Evolutionary conservation across 2,888 invertebrate species (phyloP).

Genomic region (Halocaridina rubra): DNA sequence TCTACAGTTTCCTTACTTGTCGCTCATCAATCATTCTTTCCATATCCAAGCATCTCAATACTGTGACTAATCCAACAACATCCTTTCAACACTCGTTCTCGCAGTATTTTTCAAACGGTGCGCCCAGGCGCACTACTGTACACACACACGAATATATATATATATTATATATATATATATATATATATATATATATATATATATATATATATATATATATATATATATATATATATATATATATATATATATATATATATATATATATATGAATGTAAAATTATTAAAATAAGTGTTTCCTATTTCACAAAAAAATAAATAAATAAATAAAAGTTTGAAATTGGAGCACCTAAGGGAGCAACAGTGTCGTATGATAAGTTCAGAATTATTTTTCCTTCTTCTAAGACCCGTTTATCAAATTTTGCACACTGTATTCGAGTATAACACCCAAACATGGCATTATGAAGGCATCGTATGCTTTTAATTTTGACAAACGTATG

Average conservation of each 20-base stretch:
- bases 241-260: not conserved
- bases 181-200: slow-evolving; percentile 4
- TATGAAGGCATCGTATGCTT: too few relatives aligned
- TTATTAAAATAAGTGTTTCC: not conserved
- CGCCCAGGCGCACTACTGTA: not conserved
- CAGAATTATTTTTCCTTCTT: not conserved
- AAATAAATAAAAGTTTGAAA: not conserved
- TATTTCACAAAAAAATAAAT: not conserved
- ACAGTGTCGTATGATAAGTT: not conserved
- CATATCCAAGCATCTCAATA: too few relatives aligned
- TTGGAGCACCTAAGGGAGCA: too few relatives aligned
- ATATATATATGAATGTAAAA: not conserved
- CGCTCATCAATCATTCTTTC: too few relatives aligned
- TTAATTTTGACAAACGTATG: too few relatives aligned
- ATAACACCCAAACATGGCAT: too few relatives aligned
- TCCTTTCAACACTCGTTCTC: too few relatives aligned
- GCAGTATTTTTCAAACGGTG: too few relatives aligned
- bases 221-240: slow-evolving; percentile 16
- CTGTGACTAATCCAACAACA: too few relatives aligned
- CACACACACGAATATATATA: not conserved
- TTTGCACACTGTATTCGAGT: too few relatives aligned
- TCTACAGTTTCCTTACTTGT: too few relatives aligned
- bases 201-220: slow-evolving; percentile 22
- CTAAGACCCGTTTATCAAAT: not conserved
- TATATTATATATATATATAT: not conserved